Evolutionary conservation across 2,113 vertebrate species (phyloP), one percentile per base, ranked within the genome.

Genomic region (Chiloscyllium plagiosum): DNA sequence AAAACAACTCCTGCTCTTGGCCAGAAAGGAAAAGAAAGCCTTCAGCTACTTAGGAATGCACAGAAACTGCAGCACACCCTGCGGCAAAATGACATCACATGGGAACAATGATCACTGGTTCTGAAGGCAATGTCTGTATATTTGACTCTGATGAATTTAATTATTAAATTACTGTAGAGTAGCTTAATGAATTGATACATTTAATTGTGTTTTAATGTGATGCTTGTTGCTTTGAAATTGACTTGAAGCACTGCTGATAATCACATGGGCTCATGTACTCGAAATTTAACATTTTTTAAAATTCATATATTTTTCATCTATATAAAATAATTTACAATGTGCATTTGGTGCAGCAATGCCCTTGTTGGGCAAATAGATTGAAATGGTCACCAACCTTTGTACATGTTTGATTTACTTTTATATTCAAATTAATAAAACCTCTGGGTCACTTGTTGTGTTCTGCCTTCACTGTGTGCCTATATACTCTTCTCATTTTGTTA

Each of bases 41-140:
- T 97, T 96, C 97, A 97, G 96, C 97, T 98, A 52, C 98, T 99
- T 96, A 96, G 97, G 96, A 97, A 97, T 96, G 97, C 98, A 12
- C 98, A 97, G 96, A 98, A 98, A 96, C 97, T 99, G 96, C 98
- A 97, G 95, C 97, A 97, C 95, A 96, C 97, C 95, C 97, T 99
- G 93, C 98, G 98, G 96, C 97, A 97, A 96, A 97, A 98, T 72
- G 97, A 98, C 96, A 96, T 98, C 68, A 96, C 96, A 80, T 99
- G 98, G 98, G 98, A 99, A 96, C 96, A 98, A n/a, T 98, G 98
- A 96, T 47, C 1, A 52, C 69, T 72, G 24, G 47, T 50, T 69
- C 69, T 61, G n/a, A 93, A 93, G 26, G 33, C 52, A 37, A 65
- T 37, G 90, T n/a, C 56, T 93, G 24, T 29, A 50, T 50, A 56